These are phyloP conservation scores for Linnaemya tessellans DNA, from an alignment of 2,888 invertebrate species.

Conservation along the genomic window DNA sequence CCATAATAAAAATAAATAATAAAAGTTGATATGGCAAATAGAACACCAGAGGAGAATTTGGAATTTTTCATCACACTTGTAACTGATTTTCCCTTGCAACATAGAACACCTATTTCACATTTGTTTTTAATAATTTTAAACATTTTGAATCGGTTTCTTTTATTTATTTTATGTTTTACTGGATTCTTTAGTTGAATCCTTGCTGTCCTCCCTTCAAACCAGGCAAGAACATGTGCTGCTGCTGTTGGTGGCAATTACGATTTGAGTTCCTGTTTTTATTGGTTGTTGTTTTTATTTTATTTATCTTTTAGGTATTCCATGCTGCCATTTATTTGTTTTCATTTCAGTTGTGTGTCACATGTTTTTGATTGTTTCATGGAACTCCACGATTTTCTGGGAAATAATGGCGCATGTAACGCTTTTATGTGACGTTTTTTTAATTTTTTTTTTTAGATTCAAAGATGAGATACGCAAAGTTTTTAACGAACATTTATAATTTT, in stretches of 20 bases:
- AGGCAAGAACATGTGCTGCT: not conserved
- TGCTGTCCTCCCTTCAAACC: not conserved
- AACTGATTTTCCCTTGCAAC: too few species aligned
- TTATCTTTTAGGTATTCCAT: not conserved
- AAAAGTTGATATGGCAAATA: too few species aligned
- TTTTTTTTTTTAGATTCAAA: not conserved
- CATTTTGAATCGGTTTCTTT: not conserved
- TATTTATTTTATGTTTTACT: not conserved
- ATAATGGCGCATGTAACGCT: constrained; percentile 38
- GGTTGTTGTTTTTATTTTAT: not conserved
- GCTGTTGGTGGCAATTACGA: constrained; percentile 17
- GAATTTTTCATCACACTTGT: too few species aligned
- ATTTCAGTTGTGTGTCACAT: constrained; percentile 12
- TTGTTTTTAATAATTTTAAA: not conserved
- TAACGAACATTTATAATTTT: not conserved
- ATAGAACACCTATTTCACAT: too few species aligned
- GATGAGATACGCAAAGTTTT: not conserved
- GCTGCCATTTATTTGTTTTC: not conserved
- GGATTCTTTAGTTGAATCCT: not conserved
- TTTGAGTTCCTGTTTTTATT: not conserved
- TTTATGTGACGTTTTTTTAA: constrained; percentile 46
- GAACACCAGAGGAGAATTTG: too few species aligned
- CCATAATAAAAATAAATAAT: too few species aligned
- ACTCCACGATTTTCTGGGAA: constrained; percentile 9
- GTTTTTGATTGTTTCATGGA: constrained; percentile 25